phyloP scores from a whole-genome alignment of 2,888 invertebrate genomes.

The Deilephila porcellus region DNA sequence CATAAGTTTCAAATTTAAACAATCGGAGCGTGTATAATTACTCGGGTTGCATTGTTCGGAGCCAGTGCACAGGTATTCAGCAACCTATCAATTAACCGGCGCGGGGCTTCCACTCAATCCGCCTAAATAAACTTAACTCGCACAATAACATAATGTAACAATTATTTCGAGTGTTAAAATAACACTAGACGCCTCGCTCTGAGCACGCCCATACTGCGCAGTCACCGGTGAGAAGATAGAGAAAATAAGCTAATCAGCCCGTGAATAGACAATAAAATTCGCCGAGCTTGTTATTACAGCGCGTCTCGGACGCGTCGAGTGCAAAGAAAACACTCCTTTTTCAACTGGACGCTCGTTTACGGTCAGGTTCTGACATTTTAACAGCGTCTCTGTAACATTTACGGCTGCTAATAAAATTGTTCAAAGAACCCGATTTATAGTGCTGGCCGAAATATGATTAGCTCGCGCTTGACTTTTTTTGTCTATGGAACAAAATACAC shows the following conservation, averaged over 20 bases:
- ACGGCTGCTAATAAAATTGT: conserved; percentile 75
- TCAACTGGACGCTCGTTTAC: conserved; percentile 76
- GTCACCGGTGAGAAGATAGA: conserved; percentile 71
- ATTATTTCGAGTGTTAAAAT: conserved; percentile 68
- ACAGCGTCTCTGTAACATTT: conserved; percentile 77
- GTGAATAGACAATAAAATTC: conserved; percentile 79
- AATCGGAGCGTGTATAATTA: conserved; percentile 79
- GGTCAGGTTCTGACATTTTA: conserved; percentile 80
- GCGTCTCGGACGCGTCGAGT: conserved; percentile 55
- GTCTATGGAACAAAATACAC: conserved; percentile 10
- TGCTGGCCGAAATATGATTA: conserved; percentile 63
- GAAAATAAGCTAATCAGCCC: conserved; percentile 76
- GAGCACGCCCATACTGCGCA: conserved; percentile 62
- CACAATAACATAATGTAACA: conserved; percentile 48
- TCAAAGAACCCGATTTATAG: conserved; percentile 75
- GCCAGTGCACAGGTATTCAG: conserved; percentile 79
- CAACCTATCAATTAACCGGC: conserved; percentile 74
- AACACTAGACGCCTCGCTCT: conserved; percentile 52
- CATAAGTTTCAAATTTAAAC: conserved; percentile 81
- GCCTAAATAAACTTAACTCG: conserved; percentile 73
- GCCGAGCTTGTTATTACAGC: conserved; percentile 72
- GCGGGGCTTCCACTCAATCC: conserved; percentile 64
- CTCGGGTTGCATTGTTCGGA: conserved; percentile 74
- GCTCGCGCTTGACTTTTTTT: conserved; percentile 44
- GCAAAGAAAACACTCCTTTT: conserved; percentile 81